A percentile compares a stretch with the other conserved stretches of the same genome.
Evolutionary conservation across 1,140 invertebrate species (phyloP).

Genomic region (Bathynomus jamesi): DNA sequence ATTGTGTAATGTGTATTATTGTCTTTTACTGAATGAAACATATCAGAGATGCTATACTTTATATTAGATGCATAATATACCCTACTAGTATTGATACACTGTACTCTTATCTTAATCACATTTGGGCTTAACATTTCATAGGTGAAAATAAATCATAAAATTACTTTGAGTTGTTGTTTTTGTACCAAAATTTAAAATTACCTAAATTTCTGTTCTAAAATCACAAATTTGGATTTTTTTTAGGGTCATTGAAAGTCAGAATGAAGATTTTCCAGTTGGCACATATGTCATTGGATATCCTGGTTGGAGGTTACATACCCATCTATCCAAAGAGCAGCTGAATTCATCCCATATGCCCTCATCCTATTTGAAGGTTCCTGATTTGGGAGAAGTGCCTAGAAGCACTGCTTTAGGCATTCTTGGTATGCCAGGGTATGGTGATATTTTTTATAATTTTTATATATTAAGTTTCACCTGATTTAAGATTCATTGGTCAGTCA

Average conservation of each 20-base stretch:
- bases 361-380: slow-evolving; percentile 44
- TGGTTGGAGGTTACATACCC: slow-evolving; percentile 55
- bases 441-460: background rate
- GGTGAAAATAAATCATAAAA: slow-evolving; percentile 55
- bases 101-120: no score
- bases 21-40: no score
- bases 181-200: background rate
- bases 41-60: no score
- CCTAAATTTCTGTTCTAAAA: background rate
- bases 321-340: slow-evolving; percentile 43
- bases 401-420: slow-evolving; percentile 53
- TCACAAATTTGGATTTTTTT: background rate
- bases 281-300: slow-evolving; percentile 45
- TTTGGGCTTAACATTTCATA: slow-evolving; percentile 32
- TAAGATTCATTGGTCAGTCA: no score
- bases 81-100: no score
- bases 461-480: no score
- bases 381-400: slow-evolving; percentile 49
- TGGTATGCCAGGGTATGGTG: slow-evolving; percentile 54
- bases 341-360: slow-evolving; percentile 13
- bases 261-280: slow-evolving; percentile 51
- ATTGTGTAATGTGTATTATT: no score
- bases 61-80: no score
- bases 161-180: slow-evolving; percentile 45
- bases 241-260: slow-evolving; percentile 51